Evolutionary conservation across 2,888 invertebrate species (phyloP).

Genomic region (Galerucella nymphaeae): DNA sequence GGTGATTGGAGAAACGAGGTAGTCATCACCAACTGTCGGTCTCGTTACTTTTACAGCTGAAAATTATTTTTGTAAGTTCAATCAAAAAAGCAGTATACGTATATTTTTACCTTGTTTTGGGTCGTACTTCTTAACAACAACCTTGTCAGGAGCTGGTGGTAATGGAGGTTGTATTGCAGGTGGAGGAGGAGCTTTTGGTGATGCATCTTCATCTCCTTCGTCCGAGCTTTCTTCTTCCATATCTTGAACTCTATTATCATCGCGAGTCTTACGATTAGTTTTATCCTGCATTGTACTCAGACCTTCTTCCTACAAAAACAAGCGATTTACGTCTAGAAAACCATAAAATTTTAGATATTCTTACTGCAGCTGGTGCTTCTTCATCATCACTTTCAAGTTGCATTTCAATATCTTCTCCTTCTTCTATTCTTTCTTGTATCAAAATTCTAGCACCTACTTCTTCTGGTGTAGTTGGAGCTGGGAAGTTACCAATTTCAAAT

Average conservation of each 20-base stretch:
- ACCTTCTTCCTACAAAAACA: conserved; percentile 63
- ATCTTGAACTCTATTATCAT: conserved; percentile 80
- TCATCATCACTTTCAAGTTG: conserved; percentile 86
- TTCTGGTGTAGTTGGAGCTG: conserved; percentile 96
- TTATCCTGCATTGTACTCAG: conserved; percentile 77
- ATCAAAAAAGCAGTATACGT: neutral
- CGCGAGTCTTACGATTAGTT: conserved; percentile 65
- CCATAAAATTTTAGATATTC: conserved; percentile 13
- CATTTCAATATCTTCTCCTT: conserved; percentile 89
- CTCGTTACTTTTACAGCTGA: conserved; percentile 69
- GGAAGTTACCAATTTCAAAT: conserved; percentile 94
- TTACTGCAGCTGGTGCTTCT: conserved; percentile 52
- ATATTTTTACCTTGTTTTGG: conserved; percentile 78
- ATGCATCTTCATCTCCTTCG: conserved; percentile 71
- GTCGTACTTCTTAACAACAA: conserved; percentile 97
- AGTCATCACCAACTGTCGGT: conserved; percentile 82
- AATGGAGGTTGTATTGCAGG: conserved; percentile 71
- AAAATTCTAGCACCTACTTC: conserved; percentile 96
- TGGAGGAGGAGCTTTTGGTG: conserved; percentile 59
- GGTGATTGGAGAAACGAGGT: conserved; percentile 97
- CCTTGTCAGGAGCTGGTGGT: conserved; percentile 91
- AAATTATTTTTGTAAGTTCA: conserved; percentile 40
- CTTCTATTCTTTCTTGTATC: conserved; percentile 85
- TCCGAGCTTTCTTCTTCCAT: conserved; percentile 94
- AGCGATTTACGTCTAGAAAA: conserved; percentile 19